Percentiles rank a stretch among this genome's conserved stretches.
These are phyloP conservation scores for Thymelicus lineola DNA, from an alignment of 2,888 invertebrate species.

Conservation along the genomic window DNA sequence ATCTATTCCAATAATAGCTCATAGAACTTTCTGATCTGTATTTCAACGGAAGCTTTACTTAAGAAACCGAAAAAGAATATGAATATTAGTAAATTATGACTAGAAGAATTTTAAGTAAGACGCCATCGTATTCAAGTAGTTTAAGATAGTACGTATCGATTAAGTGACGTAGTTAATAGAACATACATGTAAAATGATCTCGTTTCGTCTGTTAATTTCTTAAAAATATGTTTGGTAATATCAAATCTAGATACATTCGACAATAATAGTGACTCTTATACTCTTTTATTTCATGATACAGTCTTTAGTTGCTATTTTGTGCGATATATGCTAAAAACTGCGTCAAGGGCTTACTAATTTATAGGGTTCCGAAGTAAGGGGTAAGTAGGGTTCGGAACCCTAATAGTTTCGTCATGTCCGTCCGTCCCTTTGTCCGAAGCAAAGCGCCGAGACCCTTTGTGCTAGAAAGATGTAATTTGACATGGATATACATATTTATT, in stretches of 20 bases:
- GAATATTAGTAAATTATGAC: background rate
- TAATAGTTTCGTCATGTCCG: no score
- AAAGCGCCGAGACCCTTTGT: no score
- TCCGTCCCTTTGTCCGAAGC: no score
- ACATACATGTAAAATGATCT: conserved; percentile 23
- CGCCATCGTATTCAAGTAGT: background rate
- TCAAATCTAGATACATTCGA: conserved; percentile 10
- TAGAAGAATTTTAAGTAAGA: background rate
- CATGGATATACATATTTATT: no score
- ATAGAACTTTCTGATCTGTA: background rate
- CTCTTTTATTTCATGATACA: no score
- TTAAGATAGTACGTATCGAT: background rate
- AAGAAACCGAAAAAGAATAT: background rate
- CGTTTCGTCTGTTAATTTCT: conserved; percentile 19
- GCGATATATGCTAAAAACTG: no score
- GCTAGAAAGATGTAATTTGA: no score
- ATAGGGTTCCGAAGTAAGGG: no score
- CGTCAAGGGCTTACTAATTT: no score
- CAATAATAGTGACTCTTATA: conserved; percentile 9
- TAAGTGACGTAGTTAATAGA: background rate
- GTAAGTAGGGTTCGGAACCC: no score
- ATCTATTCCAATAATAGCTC: background rate
- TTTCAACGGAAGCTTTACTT: background rate
- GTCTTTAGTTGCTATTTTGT: no score
- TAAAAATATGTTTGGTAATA: conserved; percentile 6